Conservation (phyloP, 2,113 vertebrate genomes). For the Lampris megalopsis region DNA sequence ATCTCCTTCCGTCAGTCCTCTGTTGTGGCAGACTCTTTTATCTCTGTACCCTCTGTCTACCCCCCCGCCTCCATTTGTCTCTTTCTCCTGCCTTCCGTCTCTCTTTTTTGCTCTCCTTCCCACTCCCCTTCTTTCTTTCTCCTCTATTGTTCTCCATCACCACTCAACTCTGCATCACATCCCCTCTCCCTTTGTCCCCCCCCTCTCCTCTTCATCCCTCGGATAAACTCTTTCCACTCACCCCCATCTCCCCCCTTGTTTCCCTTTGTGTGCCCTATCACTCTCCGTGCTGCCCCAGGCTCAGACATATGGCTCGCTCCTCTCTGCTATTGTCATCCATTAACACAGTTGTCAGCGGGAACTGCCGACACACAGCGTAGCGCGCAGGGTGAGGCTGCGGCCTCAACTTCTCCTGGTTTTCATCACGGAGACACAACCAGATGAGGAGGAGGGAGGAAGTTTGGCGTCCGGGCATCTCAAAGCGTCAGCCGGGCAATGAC, state of each 20-base stretch:
- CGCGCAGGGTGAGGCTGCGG: conserved; percentile 52
- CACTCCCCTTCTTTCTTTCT: conserved; percentile 6
- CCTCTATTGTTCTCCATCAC: background rate
- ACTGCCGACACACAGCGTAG: conserved; percentile 74
- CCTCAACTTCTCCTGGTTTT: conserved; percentile 50
- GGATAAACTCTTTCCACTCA: background rate
- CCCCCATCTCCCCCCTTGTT: conserved; percentile 10
- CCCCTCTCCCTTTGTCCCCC: background rate
- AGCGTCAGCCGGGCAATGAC: too few species aligned
- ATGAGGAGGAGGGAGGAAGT: conserved; percentile 31
- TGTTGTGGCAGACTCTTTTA: background rate
- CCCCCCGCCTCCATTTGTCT: background rate
- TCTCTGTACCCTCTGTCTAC: background rate
- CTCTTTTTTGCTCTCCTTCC: background rate
- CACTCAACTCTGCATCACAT: background rate
- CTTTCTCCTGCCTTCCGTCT: background rate
- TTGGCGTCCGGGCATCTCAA: conserved; percentile 30
- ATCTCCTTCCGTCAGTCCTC: background rate
- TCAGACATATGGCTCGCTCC: conserved; percentile 79
- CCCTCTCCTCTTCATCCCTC: conserved; percentile 9
- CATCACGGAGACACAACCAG: conserved; percentile 41
- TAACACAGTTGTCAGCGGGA: conserved; percentile 84
- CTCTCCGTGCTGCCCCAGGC: conserved; percentile 75
- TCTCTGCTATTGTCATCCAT: conserved; percentile 82
- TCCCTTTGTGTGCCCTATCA: conserved; percentile 73